Evolutionary conservation across 2,797 vertebrate genomes (phyloP).

Genomic region (Xiphorhynchus erythropygius): DNA sequence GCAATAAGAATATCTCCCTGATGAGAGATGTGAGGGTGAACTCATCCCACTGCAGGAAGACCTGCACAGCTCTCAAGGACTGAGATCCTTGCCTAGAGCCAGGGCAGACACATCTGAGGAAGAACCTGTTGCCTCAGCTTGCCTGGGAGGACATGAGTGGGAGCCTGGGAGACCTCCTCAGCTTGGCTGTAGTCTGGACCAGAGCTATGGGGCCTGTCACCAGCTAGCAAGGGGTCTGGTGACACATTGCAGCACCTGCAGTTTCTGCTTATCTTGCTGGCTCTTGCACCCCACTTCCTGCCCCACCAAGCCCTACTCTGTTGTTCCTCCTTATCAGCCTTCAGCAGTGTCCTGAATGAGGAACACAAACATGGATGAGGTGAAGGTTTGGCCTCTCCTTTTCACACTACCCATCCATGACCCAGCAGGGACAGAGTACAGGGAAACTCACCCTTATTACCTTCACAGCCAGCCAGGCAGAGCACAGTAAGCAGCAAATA

Average conservation of each 20-base stretch:
- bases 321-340: not conserved
- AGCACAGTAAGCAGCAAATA: slow-evolving; percentile 9
- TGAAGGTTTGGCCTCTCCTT: not conserved
- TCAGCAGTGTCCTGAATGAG: not conserved
- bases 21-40: fast-evolving
- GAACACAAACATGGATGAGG: not conserved
- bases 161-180: not conserved
- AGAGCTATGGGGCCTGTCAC: not conserved
- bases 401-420: not conserved
- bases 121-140: not conserved
- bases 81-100: not conserved
- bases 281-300: not conserved
- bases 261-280: not conserved
- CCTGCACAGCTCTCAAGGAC: not conserved
- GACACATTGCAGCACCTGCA: not conserved
- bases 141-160: not conserved
- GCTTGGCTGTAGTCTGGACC: not conserved
- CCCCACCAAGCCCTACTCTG: not conserved
- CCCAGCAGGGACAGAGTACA: not conserved
- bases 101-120: not conserved
- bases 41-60: fast-evolving
- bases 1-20: not conserved
- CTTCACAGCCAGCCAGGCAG: not conserved
- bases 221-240: not conserved
- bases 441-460: slow-evolving; percentile 42